Conservation (phyloP, 2,888 invertebrate species). For the Chaetoderma sp. region DNA sequence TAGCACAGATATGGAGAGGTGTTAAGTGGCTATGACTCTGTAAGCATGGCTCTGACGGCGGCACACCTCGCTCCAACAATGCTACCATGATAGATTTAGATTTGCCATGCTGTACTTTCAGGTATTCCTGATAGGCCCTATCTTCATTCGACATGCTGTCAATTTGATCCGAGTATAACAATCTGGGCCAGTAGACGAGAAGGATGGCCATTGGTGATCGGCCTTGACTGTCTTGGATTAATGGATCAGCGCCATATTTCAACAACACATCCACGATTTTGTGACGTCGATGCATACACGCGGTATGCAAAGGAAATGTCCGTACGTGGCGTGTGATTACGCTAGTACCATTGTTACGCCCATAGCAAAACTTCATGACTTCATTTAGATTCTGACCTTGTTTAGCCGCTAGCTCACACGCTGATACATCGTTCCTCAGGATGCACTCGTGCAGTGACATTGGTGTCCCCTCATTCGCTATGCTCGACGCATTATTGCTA, state of each 20-base stretch:
- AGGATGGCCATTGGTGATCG: constrained; percentile 1
- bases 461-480: no score
- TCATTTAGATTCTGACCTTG: neutral
- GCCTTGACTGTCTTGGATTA: neutral
- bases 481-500: no score
- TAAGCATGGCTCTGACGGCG: neutral
- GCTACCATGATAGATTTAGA: neutral
- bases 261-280: constrained; percentile 1
- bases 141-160: neutral
- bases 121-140: constrained; percentile 1
- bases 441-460: neutral
- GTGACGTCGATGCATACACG: constrained; percentile 13
- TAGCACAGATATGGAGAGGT: constrained; percentile 2
- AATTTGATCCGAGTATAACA: neutral
- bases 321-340: neutral
- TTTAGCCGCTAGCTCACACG: neutral
- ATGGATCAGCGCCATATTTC: constrained; percentile 1
- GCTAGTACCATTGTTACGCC: neutral
- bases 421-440: neutral
- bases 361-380: constrained; percentile 7
- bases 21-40: neutral
- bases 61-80: neutral
- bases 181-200: constrained; percentile 11
- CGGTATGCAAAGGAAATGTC: constrained; percentile 4
- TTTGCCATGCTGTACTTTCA: constrained; percentile 8